A percentile compares a stretch with the other conserved stretches of the same genome.
Evolutionary conservation across 1,140 invertebrate species (phyloP).

Genomic region (Drosophila subpulchrella): DNA sequence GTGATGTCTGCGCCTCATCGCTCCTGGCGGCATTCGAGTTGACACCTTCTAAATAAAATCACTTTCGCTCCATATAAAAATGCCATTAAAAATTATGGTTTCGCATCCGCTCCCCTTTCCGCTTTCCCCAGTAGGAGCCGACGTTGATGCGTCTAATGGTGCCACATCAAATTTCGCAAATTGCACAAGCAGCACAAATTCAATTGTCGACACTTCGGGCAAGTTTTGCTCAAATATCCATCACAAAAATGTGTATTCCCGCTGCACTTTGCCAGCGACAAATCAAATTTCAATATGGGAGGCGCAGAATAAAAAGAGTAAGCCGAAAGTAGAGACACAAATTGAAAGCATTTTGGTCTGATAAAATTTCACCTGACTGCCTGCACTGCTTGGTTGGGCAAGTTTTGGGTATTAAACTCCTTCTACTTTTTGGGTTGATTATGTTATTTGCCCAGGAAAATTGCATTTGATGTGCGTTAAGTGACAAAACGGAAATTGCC

Average conservation of each 20-base stretch:
- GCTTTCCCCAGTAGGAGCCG: slow-evolving; percentile 10
- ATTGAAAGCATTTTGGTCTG: slow-evolving; percentile 65
- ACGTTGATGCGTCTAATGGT: slow-evolving; percentile 43
- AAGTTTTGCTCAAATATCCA: slow-evolving; percentile 72
- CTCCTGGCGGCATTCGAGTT: neutral
- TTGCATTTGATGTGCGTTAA: slow-evolving; percentile 76
- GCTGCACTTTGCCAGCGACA: slow-evolving; percentile 65
- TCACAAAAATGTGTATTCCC: slow-evolving; percentile 59
- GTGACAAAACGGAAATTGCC: slow-evolving; percentile 73
- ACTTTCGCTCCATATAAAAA: slow-evolving; percentile 73
- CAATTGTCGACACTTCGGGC: slow-evolving; percentile 64
- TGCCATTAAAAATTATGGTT: slow-evolving; percentile 78
- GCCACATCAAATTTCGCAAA: slow-evolving; percentile 63
- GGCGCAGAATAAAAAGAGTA: slow-evolving; percentile 33
- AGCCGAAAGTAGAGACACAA: slow-evolving; percentile 43
- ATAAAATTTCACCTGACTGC: slow-evolving; percentile 47
- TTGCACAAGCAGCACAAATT: slow-evolving; percentile 59
- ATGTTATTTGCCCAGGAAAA: slow-evolving; percentile 79
- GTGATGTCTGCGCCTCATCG: slow-evolving; percentile 5
- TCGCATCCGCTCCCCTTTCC: neutral
- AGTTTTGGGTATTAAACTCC: slow-evolving; percentile 10
- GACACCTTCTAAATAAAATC: slow-evolving; percentile 62
- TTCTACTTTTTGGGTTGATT: slow-evolving; percentile 48
- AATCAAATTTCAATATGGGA: slow-evolving; percentile 78
- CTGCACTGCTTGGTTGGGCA: slow-evolving; percentile 13